Percentiles rank a stretch among this genome's conserved stretches.
These are phyloP conservation scores for Cylloceria caligata DNA, from an alignment of 2,888 invertebrate genomes.

Conservation along the genomic window DNA sequence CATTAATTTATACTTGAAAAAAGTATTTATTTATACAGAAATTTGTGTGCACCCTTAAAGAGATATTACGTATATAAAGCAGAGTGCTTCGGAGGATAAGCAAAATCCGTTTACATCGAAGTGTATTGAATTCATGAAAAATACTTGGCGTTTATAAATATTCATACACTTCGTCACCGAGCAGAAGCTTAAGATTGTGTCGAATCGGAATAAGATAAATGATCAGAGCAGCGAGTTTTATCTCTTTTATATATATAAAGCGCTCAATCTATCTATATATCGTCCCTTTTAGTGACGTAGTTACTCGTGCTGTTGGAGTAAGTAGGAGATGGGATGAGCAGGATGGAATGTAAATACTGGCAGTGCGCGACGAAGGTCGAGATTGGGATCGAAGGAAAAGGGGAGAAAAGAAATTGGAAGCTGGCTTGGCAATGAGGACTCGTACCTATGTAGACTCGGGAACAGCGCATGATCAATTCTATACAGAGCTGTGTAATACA, in stretches of 20 bases:
- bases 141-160: not conserved
- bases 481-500: not conserved
- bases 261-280: too few species aligned
- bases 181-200: not conserved
- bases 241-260: not conserved
- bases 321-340: not conserved
- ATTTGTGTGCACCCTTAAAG: too few species aligned
- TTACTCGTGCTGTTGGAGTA: not conserved
- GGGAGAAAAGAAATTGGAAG: slow-evolving; percentile 10
- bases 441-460: slow-evolving; percentile 6
- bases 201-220: not conserved
- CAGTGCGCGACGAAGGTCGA: not conserved
- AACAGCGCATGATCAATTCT: not conserved
- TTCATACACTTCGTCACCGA: not conserved
- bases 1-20: too few species aligned
- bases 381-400: slow-evolving; percentile 11
- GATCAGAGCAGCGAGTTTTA: not conserved
- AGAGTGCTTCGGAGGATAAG: not conserved
- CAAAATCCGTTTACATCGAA: not conserved
- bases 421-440: not conserved
- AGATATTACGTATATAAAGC: not conserved
- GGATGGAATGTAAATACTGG: slow-evolving; percentile 27
- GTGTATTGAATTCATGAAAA: not conserved
- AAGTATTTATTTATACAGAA: not conserved
- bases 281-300: not conserved